Percentiles rank a stretch among this genome's conserved stretches.
phyloP scores from a whole-genome alignment of 2,797 vertebrate genomes.

The Prionace glauca region DNA sequence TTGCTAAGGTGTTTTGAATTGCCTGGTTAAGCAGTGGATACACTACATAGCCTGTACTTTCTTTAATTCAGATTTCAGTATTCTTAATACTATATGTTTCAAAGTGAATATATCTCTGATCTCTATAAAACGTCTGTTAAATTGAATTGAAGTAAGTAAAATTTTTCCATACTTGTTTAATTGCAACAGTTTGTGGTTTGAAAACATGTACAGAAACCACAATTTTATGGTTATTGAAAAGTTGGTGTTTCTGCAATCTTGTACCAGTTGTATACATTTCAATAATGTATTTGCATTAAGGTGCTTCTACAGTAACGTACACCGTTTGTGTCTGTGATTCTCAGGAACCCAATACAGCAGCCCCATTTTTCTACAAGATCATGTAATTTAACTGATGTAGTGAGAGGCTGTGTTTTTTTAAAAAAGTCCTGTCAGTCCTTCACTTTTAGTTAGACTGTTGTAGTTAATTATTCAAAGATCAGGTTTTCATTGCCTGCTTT shows the following conservation, averaged over 20 bases:
- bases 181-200: constrained; percentile 4
- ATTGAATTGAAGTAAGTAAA: not conserved
- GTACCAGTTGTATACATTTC: not conserved
- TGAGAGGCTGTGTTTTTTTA: not conserved
- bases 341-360: constrained; percentile 8
- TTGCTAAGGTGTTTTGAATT: constrained; percentile 25
- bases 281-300: not conserved
- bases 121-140: not conserved
- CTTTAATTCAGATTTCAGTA: constrained; percentile 7
- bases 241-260: not conserved
- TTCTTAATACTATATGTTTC: constrained; percentile 13
- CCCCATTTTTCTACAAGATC: not conserved
- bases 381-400: not conserved
- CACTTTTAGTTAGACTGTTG: constrained; percentile 28
- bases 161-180: constrained; percentile 28
- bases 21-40: constrained; percentile 25
- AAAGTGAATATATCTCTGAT: constrained; percentile 31
- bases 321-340: constrained; percentile 8
- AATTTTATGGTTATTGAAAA: not conserved
- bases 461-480: not conserved
- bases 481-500: not conserved
- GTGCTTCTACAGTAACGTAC: not conserved
- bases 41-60: not conserved
- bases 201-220: not conserved
- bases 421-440: not conserved